phyloP scores from a whole-genome alignment of 2,888 invertebrate species.

The Drosophila mimica region DNA sequence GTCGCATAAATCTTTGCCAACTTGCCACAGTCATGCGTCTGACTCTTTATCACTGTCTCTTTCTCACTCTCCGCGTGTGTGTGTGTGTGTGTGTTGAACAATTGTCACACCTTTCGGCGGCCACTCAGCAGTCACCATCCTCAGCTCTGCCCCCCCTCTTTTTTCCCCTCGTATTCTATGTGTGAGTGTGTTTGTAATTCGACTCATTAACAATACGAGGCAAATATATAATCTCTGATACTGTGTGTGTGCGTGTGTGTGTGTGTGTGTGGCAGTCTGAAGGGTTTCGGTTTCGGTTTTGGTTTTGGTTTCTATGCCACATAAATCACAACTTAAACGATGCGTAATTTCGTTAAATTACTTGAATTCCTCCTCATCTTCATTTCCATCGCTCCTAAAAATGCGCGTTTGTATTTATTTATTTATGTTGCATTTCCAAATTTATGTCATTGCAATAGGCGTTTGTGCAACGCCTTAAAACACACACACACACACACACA shows the following conservation, averaged over 20 bases:
- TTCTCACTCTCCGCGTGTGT: conserved; percentile 3
- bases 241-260: conserved; percentile 5
- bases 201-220: conserved; percentile 82
- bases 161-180: conserved; percentile 1
- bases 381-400: background rate
- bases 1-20: conserved; percentile 76
- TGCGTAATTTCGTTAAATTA: conserved; percentile 80
- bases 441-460: conserved; percentile 73
- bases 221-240: conserved; percentile 49
- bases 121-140: conserved; percentile 70
- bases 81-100: conserved; percentile 57
- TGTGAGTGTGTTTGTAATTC: conserved; percentile 71
- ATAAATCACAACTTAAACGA: conserved; percentile 84
- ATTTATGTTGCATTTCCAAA: conserved; percentile 50
- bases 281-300: conserved; percentile 59
- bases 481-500: no score
- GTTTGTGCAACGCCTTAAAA: conserved; percentile 59
- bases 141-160: background rate
- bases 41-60: conserved; percentile 11
- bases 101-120: conserved; percentile 81
- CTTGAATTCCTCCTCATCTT: conserved; percentile 48
- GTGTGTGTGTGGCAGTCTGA: conserved; percentile 57
- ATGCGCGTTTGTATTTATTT: conserved; percentile 49
- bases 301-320: conserved; percentile 61
- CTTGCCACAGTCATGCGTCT: conserved; percentile 65